Conservation (phyloP, 2,797 vertebrate genomes). For the Pygocentrus nattereri region DNA sequence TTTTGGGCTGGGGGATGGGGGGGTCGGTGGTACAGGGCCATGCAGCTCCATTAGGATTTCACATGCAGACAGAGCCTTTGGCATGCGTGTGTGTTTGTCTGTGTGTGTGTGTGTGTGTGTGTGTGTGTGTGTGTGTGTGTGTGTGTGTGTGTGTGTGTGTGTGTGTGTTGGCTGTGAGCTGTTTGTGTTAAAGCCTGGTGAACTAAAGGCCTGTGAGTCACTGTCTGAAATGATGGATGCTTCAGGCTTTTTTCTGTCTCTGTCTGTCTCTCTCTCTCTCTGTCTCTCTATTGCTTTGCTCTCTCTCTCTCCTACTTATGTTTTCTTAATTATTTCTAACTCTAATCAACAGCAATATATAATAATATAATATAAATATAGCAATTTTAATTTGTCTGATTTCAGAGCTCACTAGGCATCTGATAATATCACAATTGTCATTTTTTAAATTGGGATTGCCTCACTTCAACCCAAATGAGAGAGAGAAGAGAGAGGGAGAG, state of each 20-base stretch:
- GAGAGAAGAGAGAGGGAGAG: not conserved
- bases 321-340: not conserved
- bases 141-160: constrained; percentile 16
- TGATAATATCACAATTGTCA: not conserved
- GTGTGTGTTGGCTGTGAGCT: constrained; percentile 12
- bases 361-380: too few relatives aligned
- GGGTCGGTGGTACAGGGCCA: not conserved
- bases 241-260: constrained; percentile 8
- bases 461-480: not conserved
- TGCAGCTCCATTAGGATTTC: constrained; percentile 29
- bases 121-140: constrained; percentile 2
- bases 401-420: not conserved
- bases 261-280: constrained; percentile 14
- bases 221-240: constrained; percentile 13
- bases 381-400: not conserved
- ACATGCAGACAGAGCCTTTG: constrained; percentile 28
- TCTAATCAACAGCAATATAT: too few relatives aligned
- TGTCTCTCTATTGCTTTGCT: constrained; percentile 33
- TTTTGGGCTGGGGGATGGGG: too few relatives aligned
- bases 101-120: constrained; percentile 11
- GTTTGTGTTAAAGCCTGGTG: constrained; percentile 37
- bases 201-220: constrained; percentile 45
- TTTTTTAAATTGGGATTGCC: not conserved
- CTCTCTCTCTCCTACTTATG: not conserved
- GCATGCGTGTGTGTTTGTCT: not conserved